These are phyloP conservation scores for Ennomos quercinarius DNA, from an alignment of 2,888 invertebrate genomes.

Conservation along the genomic window DNA sequence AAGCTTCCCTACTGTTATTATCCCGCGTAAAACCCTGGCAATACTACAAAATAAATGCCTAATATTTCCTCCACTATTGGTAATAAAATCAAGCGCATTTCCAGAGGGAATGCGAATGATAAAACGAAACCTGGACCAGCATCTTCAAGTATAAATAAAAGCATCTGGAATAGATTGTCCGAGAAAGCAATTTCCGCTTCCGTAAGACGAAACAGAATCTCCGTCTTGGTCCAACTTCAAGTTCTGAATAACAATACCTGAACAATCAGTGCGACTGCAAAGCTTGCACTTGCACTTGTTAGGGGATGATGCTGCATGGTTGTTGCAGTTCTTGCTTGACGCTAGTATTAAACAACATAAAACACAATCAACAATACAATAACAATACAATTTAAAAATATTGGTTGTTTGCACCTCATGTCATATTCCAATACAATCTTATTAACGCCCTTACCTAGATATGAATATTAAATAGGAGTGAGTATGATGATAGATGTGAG, in stretches of 20 bases:
- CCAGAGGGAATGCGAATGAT: constrained; percentile 28
- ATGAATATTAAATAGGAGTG: too few relatives aligned
- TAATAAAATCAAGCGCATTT: constrained; percentile 42
- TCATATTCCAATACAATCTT: too few relatives aligned
- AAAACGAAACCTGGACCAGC: constrained; percentile 43
- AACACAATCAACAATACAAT: too few relatives aligned
- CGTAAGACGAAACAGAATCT: constrained; percentile 58
- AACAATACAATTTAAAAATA: too few relatives aligned
- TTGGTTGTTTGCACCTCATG: too few relatives aligned
- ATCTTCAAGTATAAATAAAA: constrained; percentile 58
- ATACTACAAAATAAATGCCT: constrained; percentile 23
- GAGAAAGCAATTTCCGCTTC: constrained; percentile 63
- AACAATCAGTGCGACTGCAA: constrained; percentile 3
- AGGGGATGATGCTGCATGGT: too few relatives aligned
- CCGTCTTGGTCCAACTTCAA: constrained; percentile 44
- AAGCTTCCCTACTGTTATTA: constrained; percentile 5
- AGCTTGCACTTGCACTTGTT: not conserved
- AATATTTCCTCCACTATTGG: constrained; percentile 24
- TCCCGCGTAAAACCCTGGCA: constrained; percentile 17
- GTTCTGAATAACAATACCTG: constrained; percentile 14
- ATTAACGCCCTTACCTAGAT: too few relatives aligned
- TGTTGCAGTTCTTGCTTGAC: too few relatives aligned
- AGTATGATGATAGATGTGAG: too few relatives aligned
- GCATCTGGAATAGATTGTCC: constrained; percentile 57
- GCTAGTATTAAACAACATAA: too few relatives aligned